These are phyloP conservation scores for Centruroides sculpturatus DNA, from an alignment of 1,140 invertebrate genomes.

Conservation along the genomic window DNA sequence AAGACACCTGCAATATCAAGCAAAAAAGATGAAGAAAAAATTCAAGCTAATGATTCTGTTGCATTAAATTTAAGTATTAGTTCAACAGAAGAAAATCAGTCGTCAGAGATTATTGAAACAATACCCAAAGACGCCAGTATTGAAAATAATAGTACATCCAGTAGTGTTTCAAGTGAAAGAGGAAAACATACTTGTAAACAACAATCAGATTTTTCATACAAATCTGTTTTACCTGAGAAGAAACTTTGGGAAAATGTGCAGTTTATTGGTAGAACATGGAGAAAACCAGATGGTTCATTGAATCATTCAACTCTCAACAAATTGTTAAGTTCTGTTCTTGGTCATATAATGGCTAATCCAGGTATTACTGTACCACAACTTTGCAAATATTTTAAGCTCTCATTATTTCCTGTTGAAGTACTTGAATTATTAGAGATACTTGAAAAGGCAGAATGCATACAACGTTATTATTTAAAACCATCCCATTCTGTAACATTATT, in stretches of 20 bases:
- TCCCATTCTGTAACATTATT: no score
- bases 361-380: slow-evolving; percentile 29
- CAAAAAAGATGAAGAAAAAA: not conserved
- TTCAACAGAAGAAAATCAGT: not conserved
- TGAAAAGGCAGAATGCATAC: slow-evolving; percentile 30
- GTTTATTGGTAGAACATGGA: slow-evolving; percentile 45
- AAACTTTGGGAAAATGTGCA: slow-evolving; percentile 1
- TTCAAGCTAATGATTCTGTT: not conserved
- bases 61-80: not conserved
- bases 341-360: slow-evolving; percentile 44
- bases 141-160: not conserved
- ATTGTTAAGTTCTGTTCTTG: slow-evolving; percentile 43
- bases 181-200: not conserved
- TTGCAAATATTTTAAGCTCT: slow-evolving; percentile 17
- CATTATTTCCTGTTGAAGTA: slow-evolving; percentile 27
- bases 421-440: slow-evolving; percentile 32
- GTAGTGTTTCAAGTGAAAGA: not conserved
- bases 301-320: slow-evolving; percentile 51
- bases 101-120: slow-evolving; percentile 1
- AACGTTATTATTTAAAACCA: not conserved
- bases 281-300: slow-evolving; percentile 52
- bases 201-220: not conserved
- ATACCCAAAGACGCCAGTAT: not conserved
- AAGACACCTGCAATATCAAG: not conserved
- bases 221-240: not conserved